Evolutionary conservation across 2,113 vertebrate species (phyloP).

Genomic region (Alexandromys fortis): DNA sequence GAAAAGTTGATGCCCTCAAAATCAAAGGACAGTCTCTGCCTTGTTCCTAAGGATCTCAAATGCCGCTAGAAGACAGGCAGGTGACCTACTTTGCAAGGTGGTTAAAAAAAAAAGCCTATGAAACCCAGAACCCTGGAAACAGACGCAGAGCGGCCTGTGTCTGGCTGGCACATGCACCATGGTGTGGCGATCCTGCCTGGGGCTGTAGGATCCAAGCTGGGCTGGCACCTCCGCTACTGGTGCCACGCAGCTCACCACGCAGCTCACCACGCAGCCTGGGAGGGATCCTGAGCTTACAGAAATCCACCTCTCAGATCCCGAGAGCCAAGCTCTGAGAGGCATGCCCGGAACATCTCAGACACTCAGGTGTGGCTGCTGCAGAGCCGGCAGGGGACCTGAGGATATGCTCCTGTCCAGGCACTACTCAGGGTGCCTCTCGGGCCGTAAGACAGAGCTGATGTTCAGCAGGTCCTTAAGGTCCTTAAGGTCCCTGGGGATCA

Average conservation of each 20-base stretch:
- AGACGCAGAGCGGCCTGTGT: constrained; percentile 43
- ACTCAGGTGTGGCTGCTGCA: not conserved
- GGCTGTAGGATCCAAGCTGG: not conserved
- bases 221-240: not conserved
- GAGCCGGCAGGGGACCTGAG: not conserved
- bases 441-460: not conserved
- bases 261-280: not conserved
- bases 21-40: constrained; percentile 69
- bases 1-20: constrained; percentile 42
- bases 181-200: not conserved
- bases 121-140: constrained; percentile 71
- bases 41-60: constrained; percentile 68
- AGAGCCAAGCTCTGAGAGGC: not conserved
- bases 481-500: no score
- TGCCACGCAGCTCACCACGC: not conserved
- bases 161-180: not conserved
- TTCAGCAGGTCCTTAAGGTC: not conserved
- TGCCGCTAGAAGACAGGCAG: constrained; percentile 63
- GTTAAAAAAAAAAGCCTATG: constrained; percentile 35
- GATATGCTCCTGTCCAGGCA: not conserved
- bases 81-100: constrained; percentile 77
- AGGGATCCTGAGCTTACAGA: not conserved
- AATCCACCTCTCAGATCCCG: not conserved
- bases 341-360: not conserved
- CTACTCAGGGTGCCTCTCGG: not conserved